phyloP scores from a whole-genome alignment of 2,888 invertebrate species.

The Coelopa pilipes region DNA sequence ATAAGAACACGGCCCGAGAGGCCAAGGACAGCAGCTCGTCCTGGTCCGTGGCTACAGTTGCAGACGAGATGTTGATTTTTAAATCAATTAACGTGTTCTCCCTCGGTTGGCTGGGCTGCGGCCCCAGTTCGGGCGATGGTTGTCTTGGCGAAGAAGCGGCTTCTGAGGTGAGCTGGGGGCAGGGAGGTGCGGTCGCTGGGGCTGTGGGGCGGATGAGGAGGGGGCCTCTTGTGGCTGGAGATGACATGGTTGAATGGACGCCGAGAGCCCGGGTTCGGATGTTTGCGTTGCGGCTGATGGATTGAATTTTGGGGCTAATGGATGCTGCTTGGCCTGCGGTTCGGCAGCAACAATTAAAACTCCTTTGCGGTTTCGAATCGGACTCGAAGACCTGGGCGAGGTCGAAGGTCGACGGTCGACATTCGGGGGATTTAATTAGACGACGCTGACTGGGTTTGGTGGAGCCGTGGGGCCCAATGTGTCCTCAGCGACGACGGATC shows the following conservation, averaged over 20 bases:
- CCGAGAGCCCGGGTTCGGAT: background rate
- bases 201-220: background rate
- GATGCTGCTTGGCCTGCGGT: background rate
- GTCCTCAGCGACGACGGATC: background rate
- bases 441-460: background rate
- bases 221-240: no score
- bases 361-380: background rate
- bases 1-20: no score
- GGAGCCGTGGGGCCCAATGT: background rate
- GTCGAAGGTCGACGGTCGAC: no score
- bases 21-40: background rate
- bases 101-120: background rate
- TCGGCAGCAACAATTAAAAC: conserved; percentile 13
- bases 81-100: conserved; percentile 26
- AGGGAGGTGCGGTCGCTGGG: background rate
- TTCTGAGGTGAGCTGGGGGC: no score
- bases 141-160: no score
- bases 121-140: no score
- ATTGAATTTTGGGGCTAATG: background rate
- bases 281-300: background rate
- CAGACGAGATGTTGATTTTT: conserved; percentile 1
- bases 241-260: no score
- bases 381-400: background rate
- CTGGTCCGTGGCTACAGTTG: no score
- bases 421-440: background rate